Evolutionary conservation across 2,113 vertebrate genomes (phyloP).

Genomic region (Cheilinus undulatus): DNA sequence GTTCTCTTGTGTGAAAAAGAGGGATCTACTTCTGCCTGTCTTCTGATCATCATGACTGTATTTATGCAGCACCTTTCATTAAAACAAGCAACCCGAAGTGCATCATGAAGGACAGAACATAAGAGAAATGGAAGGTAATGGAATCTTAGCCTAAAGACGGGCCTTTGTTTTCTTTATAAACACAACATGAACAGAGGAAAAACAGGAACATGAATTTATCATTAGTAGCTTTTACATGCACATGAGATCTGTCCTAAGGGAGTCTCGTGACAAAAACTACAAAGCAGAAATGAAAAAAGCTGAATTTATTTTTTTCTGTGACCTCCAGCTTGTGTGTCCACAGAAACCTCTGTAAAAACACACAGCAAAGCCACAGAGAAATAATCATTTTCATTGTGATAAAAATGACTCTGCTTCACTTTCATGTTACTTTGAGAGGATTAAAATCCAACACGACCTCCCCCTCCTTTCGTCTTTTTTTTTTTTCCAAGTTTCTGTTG

Average conservation of each 20-base stretch:
- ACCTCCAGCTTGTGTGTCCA: not conserved
- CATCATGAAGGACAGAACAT: not conserved
- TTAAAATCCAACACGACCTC: conserved; percentile 43
- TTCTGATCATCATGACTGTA: not conserved
- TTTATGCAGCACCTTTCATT: not conserved
- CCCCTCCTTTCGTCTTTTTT: not conserved
- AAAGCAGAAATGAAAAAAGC: conserved; percentile 26
- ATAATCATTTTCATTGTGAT: not conserved
- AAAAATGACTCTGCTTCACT: conserved; percentile 14
- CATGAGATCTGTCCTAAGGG: not conserved
- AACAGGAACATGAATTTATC: not conserved
- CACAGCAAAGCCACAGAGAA: not conserved
- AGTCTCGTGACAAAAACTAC: conserved; percentile 5
- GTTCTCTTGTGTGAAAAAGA: conserved; percentile 27
- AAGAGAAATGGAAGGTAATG: not conserved
- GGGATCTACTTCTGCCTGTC: not conserved
- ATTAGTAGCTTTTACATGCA: not conserved
- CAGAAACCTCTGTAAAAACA: not conserved
- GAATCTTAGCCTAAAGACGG: not conserved
- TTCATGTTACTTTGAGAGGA: conserved; percentile 39
- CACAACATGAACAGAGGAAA: no score
- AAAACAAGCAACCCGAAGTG: not conserved
- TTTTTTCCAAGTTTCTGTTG: conserved; percentile 32
- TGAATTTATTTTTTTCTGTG: conserved; percentile 9
- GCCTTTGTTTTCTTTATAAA: no score